Base-by-base conservation (phyloP, 2,113 vertebrate genomes). In the Eublepharis macularius region DNA sequence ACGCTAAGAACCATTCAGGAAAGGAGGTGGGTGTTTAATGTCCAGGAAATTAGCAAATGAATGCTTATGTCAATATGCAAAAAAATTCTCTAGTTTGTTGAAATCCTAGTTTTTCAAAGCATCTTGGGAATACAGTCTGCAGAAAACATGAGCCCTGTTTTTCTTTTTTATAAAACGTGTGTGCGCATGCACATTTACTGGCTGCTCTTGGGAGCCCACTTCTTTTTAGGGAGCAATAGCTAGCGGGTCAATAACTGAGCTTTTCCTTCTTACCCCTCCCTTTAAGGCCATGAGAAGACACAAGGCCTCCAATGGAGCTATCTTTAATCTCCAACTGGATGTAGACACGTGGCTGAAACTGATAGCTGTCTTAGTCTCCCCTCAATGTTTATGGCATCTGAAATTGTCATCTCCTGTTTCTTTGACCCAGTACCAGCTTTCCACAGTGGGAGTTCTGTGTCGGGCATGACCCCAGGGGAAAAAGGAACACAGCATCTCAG, bases 21-120 rank as follows among this genome's bases (percentile, higher is more conserved):
- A 93, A 12, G 43, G 51, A n/a, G 5, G 21, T 10, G 32, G 6
- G 14, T 6, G 92, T 96, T 95, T 95, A 94, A 95, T 93, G 93
- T 96, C 93, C 93, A 93, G 93, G 89, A 93, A 96, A 97, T 97
- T 96, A 97, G 95, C 96, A 97, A 97, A 96, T 97, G 96, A 97
- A 97, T 96, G 94, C 95, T 95, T 96, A 96, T 94, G 95, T 97
- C 95, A 97, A 97, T 94, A 97, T 91, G 94, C 94, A 95, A 95
- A 94, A 95, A 32, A 19, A 96, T 97, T 91, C 94, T 93, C 90
- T 93, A 92, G 92, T 95, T 96, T 94, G 86, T 93, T 94, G 95
- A 95, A 96, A 94, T n/a, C n/a, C 91, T 95, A 92, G 96, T 69
- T 49, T 49, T 26, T 95, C 94, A 96, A 96, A 92, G 88, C 85